Base-by-base conservation (phyloP, 2,888 invertebrate species). In the Embidobia sp. region DNA sequence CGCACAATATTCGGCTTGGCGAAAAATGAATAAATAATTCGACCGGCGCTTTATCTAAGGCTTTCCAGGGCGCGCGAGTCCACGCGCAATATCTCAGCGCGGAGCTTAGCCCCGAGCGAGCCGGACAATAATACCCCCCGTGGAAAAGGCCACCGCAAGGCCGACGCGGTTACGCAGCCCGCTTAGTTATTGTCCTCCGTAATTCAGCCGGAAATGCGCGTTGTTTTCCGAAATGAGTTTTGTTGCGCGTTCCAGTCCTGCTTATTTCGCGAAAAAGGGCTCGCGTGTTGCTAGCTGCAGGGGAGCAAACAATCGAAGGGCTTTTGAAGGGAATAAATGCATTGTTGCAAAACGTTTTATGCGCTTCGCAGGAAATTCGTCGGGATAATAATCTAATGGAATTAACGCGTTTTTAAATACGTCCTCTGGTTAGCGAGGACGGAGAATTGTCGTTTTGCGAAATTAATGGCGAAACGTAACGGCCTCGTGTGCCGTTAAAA, bases 171-270 rank as follows among this genome's bases (percentile, higher is more conserved):
- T 59, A 42, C 49, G 42, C 57, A 27, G 73, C n/a, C 63, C 31
- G 53, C 72, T 15, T 59, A 75, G 77, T 57, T 75, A 69, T 57
- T 57, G 69, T 69, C 44, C 49, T 40, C 78, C 80, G 83, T 85
- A 85, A 85, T 85, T 85, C 78, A 83, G 73, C 79, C 69, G 77
- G 72, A 84, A 84, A 82, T 80, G 80, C 80, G 78, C 67, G 37
- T 66, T 80, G 82, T 84, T 84, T 84, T 82, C 83, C 81, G 81
- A 85, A 85, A 85, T 85, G 83, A 84, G 82, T 85, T 84, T 83
- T 82, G 84, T 84, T 61, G 51, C 10, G 27, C 22, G 51, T 27
- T 33, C 18, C 48, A 33, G 63, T 6, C 3, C 35, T 11, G 63
- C 19, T 63, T 55, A 63, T 27, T 44, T 18, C 31, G 10, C 2